Evolutionary conservation across 1,140 invertebrate species (phyloP), one percentile per base, ranked within the genome.

Genomic region (Brachionus angularis): DNA sequence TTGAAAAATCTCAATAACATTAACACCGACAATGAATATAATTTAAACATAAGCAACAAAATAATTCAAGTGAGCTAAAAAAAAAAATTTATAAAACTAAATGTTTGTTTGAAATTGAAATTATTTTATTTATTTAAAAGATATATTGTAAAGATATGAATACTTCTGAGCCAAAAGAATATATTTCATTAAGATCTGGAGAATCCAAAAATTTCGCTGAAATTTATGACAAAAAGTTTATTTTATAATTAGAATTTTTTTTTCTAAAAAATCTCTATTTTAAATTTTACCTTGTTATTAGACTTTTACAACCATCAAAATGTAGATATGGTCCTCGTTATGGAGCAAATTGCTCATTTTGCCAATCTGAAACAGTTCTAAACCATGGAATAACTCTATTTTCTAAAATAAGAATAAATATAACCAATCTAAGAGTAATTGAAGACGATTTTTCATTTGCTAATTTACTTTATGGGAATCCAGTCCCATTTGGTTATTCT

Each of bases 221-320:
- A 67, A 47, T 67, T 23, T 67, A 67, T 50, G 62, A 67, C 23
- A 67, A 67, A 67, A 64, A 46, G 61, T 64, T n/a, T n/a, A n/a
- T n/a, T n/a, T n/a, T n/a, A n/a, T n/a, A n/a, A n/a, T n/a, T n/a
- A n/a, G n/a, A n/a, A n/a, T n/a, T n/a, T n/a, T n/a, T n/a, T n/a
- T n/a, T n/a, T n/a, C n/a, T n/a, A n/a, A n/a, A n/a, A n/a, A n/a
- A n/a, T n/a, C n/a, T n/a, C n/a, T n/a, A n/a, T n/a, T n/a, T n/a
- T n/a, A n/a, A n/a, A n/a, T n/a, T n/a, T n/a, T n/a, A n/a, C n/a
- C n/a, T n/a, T n/a, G n/a, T n/a, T n/a, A n/a, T n/a, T n/a, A n/a
- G 55, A 16, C 55, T 61, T 21, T 18, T 39, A n/a, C 42, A 67
- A 33, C 39, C 62, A 8, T 47, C 5, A 12, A 50, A 67, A 47